Evolutionary conservation across 2,113 vertebrate genomes (phyloP).

Genomic region (Dromas ardeola): DNA sequence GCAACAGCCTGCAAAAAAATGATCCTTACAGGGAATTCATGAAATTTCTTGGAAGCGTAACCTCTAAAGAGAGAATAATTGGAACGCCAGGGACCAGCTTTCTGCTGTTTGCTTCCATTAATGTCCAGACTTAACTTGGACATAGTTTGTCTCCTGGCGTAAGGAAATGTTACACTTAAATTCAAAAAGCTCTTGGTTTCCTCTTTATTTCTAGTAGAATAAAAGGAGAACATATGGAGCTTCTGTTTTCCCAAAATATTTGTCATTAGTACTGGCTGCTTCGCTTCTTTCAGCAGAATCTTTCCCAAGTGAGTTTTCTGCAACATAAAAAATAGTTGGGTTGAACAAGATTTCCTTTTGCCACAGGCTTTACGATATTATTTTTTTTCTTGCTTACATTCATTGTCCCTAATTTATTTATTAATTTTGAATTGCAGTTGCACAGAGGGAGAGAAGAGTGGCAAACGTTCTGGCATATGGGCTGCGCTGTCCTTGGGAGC

Average conservation of each 20-base stretch:
- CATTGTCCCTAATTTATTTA: background rate
- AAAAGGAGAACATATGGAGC: background rate
- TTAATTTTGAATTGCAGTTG: background rate
- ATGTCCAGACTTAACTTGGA: conserved; percentile 15
- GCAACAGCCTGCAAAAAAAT: background rate
- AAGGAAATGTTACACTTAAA: background rate
- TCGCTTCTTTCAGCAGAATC: background rate
- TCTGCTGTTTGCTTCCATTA: conserved; percentile 39
- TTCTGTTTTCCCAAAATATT: conserved; percentile 47
- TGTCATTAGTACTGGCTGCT: conserved; percentile 12
- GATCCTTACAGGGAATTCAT: background rate
- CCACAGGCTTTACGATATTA: background rate
- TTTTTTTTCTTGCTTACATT: background rate
- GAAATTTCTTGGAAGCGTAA: background rate
- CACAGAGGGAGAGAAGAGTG: background rate
- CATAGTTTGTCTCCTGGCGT: background rate
- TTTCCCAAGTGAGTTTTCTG: conserved; percentile 28
- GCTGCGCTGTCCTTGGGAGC: background rate
- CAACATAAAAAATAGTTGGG: background rate
- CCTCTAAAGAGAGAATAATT: conserved; percentile 34
- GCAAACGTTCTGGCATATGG: conserved; percentile 52
- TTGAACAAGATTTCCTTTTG: background rate
- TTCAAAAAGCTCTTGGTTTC: background rate
- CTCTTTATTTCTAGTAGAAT: background rate
- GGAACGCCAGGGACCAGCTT: conserved; percentile 18